These are phyloP conservation scores for Diuraphis noxia DNA, from an alignment of 1,140 invertebrate species.

Conservation along the genomic window DNA sequence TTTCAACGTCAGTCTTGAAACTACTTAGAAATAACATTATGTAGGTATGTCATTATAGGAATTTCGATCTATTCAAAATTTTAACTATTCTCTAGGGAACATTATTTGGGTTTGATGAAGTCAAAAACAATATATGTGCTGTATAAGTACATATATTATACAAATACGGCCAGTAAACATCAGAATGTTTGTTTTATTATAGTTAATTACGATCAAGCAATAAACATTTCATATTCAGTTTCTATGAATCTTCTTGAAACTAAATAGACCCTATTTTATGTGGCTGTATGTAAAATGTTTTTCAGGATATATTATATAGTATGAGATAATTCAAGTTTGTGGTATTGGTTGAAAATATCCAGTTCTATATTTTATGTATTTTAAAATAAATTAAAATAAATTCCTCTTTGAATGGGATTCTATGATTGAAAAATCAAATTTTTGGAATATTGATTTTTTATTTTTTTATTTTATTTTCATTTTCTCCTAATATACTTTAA, in stretches of 20 bases:
- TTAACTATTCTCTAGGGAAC: neutral
- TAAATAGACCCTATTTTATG: too few relatives aligned
- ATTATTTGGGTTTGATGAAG: neutral
- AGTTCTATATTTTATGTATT: too few relatives aligned
- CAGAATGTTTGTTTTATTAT: neutral
- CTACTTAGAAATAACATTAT: neutral
- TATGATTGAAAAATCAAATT: too few relatives aligned
- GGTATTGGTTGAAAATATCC: too few relatives aligned
- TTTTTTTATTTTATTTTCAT: neutral
- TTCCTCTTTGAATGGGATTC: too few relatives aligned
- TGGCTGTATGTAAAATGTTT: too few relatives aligned
- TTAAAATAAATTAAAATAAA: too few relatives aligned
- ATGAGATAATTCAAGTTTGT: too few relatives aligned
- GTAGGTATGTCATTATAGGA: neutral
- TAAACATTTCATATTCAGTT: neutral
- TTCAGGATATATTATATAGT: too few relatives aligned
- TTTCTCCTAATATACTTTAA: neutral
- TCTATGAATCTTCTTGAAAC: too few relatives aligned
- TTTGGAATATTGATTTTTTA: too few relatives aligned
- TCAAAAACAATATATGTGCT: neutral
- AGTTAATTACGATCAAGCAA: neutral
- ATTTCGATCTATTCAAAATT: neutral
- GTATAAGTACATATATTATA: neutral
- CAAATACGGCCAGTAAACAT: neutral
- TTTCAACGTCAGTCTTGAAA: neutral